Percentiles rank a stretch among this genome's conserved stretches.
Conservation (phyloP, 2,888 invertebrate genomes). For the Heliconius erato region DNA sequence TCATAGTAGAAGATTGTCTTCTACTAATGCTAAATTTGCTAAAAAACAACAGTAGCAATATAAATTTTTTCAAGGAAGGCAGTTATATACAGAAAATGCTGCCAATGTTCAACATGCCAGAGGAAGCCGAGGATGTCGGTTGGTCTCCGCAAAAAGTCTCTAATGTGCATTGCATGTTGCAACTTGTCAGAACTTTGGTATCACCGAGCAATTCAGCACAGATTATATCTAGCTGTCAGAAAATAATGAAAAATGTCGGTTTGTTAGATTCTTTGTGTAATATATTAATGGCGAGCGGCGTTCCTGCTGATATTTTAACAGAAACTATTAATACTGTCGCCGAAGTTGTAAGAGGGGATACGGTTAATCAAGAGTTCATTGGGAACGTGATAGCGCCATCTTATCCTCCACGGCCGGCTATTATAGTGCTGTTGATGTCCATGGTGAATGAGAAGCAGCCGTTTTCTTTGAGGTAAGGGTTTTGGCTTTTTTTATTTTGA, state of each 20-base stretch:
- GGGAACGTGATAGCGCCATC: constrained; percentile 96
- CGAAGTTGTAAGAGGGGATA: constrained; percentile 96
- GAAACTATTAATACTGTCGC: constrained; percentile 98
- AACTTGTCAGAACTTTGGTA: constrained; percentile 95
- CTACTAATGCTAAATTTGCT: constrained; percentile 96
- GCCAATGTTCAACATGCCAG: constrained; percentile 93
- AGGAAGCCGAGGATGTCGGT: constrained; percentile 89
- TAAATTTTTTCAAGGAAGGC: constrained; percentile 99
- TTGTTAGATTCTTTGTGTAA: constrained; percentile 88
- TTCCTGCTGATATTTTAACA: constrained; percentile 97
- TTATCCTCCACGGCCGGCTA: constrained; percentile 96
- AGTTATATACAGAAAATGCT: constrained; percentile 96
- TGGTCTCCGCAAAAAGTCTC: constrained; percentile 98
- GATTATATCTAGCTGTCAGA: constrained; percentile 93
- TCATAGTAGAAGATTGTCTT: constrained; percentile 99
- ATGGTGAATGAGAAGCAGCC: constrained; percentile 99
- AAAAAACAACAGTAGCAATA: constrained; percentile 98
- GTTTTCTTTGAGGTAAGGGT: constrained; percentile 85
- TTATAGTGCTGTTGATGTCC: constrained; percentile 97
- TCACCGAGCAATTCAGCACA: constrained; percentile 97
- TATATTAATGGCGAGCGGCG: constrained; percentile 97
- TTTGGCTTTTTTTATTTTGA: neutral
- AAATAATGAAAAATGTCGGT: constrained; percentile 93
- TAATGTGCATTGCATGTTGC: constrained; percentile 96
- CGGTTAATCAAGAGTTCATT: constrained; percentile 96